Conservation (phyloP, 2,797 vertebrate species). For the Tragelaphus oryx region DNA sequence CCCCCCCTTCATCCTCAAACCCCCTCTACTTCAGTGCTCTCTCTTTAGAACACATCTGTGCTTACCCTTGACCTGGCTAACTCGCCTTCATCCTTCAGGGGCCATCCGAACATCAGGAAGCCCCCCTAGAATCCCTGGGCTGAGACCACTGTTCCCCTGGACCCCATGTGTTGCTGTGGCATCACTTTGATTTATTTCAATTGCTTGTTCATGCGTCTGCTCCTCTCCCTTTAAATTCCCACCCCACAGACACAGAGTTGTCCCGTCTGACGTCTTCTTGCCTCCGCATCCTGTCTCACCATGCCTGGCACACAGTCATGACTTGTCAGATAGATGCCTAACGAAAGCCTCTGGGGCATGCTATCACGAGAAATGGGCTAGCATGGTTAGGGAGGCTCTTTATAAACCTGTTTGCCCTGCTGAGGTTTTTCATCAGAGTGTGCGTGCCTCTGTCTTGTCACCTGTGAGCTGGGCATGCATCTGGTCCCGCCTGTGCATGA, state of each 20-base stretch:
- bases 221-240: not conserved
- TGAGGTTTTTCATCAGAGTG: not conserved
- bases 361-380: not conserved
- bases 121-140: too few species aligned
- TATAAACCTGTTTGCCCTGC: not conserved
- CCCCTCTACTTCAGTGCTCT: not conserved
- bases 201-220: accelerated
- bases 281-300: accelerated
- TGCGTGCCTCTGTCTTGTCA: not conserved
- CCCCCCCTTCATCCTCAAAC: too few species aligned
- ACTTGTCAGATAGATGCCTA: not conserved
- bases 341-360: not conserved
- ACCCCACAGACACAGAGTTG: accelerated
- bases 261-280: not conserved
- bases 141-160: too few species aligned
- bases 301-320: accelerated
- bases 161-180: accelerated
- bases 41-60: accelerated
- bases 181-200: not conserved
- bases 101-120: not conserved
- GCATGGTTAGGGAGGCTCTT: not conserved
- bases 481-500: not conserved
- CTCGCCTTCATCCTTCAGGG: not conserved
- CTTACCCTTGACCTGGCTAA: too few species aligned
- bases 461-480: not conserved